phyloP scores from a whole-genome alignment of 2,888 invertebrate genomes.

The Stomorhina lunata region DNA sequence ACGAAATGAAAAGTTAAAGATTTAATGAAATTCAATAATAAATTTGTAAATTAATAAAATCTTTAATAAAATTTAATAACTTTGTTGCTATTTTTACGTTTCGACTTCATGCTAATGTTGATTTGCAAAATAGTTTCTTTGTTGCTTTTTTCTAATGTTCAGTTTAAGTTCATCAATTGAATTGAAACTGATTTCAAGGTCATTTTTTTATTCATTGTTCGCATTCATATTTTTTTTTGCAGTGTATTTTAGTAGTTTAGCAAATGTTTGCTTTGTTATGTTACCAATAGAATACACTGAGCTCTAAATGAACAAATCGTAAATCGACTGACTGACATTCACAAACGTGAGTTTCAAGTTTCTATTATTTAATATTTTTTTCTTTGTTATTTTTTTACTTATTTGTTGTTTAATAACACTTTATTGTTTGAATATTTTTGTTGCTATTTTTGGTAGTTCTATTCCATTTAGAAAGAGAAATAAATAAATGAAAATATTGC shows the following conservation, averaged over 20 bases:
- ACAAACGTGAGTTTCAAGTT: slow-evolving; percentile 39
- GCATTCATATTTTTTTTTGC: neutral
- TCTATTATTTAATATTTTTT: slow-evolving; percentile 11
- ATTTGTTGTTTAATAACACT: neutral
- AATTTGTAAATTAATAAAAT: neutral
- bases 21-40: neutral
- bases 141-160: neutral
- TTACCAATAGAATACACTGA: too few species aligned
- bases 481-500: neutral
- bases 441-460: neutral
- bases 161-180: slow-evolving; percentile 19
- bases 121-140: neutral
- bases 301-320: too few species aligned
- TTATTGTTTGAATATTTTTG: neutral
- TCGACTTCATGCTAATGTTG: neutral
- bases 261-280: neutral
- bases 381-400: neutral
- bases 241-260: slow-evolving; percentile 5
- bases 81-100: neutral
- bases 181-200: slow-evolving; percentile 22
- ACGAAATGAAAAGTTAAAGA: neutral
- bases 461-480: neutral
- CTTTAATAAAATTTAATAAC: neutral
- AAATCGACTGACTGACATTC: neutral
- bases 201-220: neutral